phyloP scores from a whole-genome alignment of 2,113 vertebrate genomes.

The Sorex araneus region DNA sequence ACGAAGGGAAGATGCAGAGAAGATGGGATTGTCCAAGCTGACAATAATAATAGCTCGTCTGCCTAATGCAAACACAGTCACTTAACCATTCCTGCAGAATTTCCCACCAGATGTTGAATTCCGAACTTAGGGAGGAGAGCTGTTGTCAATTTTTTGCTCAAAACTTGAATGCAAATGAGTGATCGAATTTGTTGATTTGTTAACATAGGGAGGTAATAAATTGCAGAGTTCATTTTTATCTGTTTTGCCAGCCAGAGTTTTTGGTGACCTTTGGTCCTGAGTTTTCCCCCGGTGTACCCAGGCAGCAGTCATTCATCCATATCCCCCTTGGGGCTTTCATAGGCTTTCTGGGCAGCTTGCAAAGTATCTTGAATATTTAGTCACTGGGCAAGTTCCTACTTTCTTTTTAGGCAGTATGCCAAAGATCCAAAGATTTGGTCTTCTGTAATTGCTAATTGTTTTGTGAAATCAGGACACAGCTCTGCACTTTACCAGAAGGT shows the following conservation, averaged over 20 bases:
- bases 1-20: background rate
- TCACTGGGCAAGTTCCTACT: background rate
- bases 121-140: background rate
- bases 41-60: background rate
- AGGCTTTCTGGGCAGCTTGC: background rate
- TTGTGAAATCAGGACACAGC: constrained; percentile 17
- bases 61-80: background rate
- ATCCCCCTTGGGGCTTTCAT: background rate
- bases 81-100: background rate
- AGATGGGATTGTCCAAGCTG: background rate
- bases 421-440: constrained; percentile 43
- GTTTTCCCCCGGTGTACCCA: background rate
- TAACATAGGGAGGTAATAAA: constrained; percentile 14
- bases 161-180: constrained; percentile 29
- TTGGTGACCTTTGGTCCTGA: background rate
- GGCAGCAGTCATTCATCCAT: background rate
- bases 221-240: background rate
- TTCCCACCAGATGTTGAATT: background rate
- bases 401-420: background rate
- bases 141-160: background rate
- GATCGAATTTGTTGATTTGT: background rate
- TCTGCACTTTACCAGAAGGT: constrained; percentile 14
- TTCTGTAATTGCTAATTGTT: background rate
- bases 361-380: background rate
- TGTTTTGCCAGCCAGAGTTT: background rate